Conservation (phyloP, 92 coral and sea anemone species). For the Desmophyllum pertusum region DNA sequence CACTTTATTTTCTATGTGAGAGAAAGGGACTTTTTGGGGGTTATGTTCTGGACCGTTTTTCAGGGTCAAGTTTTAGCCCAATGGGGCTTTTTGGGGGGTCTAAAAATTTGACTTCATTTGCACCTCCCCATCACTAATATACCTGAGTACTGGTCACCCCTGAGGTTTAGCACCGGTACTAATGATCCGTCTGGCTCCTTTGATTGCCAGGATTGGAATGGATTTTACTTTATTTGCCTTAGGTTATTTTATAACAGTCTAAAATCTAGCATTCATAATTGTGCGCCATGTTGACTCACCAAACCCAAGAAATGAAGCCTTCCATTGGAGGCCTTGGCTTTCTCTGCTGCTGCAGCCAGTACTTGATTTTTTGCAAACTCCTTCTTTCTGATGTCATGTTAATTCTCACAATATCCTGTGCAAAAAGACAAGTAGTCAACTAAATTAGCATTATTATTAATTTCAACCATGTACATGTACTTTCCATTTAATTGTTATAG, state of each 20-base stretch:
- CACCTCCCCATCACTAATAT: too few relatives aligned
- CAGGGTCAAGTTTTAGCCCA: too few relatives aligned
- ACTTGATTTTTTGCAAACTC: slow-evolving; percentile 68
- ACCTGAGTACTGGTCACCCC: too few relatives aligned
- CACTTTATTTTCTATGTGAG: too few relatives aligned
- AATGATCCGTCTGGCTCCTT: too few relatives aligned
- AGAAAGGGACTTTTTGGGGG: too few relatives aligned
- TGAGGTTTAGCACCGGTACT: too few relatives aligned
- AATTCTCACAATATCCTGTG: slow-evolving; percentile 95
- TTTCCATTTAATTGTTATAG: not conserved
- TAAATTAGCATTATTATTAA: not conserved
- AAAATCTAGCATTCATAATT: not conserved
- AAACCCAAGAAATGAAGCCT: slow-evolving; percentile 90
- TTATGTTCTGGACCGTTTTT: too few relatives aligned
- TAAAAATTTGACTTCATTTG: too few relatives aligned
- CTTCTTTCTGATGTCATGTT: slow-evolving; percentile 90
- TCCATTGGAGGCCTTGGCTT: slow-evolving; percentile 90
- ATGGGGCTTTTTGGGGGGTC: too few relatives aligned
- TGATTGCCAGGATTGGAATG: too few relatives aligned
- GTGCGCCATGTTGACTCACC: slow-evolving; percentile 49
- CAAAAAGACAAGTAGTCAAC: not conserved
- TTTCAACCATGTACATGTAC: not conserved
- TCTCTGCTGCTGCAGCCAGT: slow-evolving; percentile 79
- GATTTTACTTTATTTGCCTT: too few relatives aligned
- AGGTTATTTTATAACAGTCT: not conserved